Evolutionary conservation across 2,888 invertebrate species (phyloP), one percentile per base, ranked within the genome.

Genomic region (Drosophila anomelani): DNA sequence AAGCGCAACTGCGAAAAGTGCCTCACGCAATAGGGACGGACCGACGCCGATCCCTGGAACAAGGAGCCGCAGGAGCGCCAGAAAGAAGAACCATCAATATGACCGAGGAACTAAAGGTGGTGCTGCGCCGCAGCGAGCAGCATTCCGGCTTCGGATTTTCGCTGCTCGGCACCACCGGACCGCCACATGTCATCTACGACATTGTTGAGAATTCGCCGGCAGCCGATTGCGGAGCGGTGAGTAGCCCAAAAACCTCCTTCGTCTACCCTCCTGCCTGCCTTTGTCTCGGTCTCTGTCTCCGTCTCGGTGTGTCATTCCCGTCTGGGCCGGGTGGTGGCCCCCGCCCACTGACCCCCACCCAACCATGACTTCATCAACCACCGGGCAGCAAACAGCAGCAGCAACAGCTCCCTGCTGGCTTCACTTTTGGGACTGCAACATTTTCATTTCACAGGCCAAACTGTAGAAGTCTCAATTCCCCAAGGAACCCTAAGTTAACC

Each of bases 121-220:
- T 96, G 93, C 94, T 97, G 93, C 96, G 95, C 94, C 95, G 96
- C 93, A 96, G 95, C 95, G 96, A 96, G 94, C 83, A 83, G 88
- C 95, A 95, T 94, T 95, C 95, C 93, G 97, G 97, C 92, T 96
- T 97, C 93, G 98, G 98, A 91, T 97, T 98, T 94, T 97, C 97
- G 90, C 94, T 98, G 91, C 95, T 97, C 92, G 97, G 97, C 85
- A 96, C 97, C 93, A 96, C 97, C 92, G 97, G 97, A 93, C 95
- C 97, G 93, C 97, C 97, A 92, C 97, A 97, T 92, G 96, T 98
- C 93, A 97, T 98, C 93, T 97, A 97, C 94, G 96, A 97, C 94
- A 97, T 98, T 92, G 95, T 97, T 92, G 97, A 97, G 93, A 97
- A 97, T 93, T 98, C 97, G 89, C 97, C 98, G 93, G 97, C 97